Base-by-base conservation (phyloP, 2,113 vertebrate genomes). In the Diglossa brunneiventris region DNA sequence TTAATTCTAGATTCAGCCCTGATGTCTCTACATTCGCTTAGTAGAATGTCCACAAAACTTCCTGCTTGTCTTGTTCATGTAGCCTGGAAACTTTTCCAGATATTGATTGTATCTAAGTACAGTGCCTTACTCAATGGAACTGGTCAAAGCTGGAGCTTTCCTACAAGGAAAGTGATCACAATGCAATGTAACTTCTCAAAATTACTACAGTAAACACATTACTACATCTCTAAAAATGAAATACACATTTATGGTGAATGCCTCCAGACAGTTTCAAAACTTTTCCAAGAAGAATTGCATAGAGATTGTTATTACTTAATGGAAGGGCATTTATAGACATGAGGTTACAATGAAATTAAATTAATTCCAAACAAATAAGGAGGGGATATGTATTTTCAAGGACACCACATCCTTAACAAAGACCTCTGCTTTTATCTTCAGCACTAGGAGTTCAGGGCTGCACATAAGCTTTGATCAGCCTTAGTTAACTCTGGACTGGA, bases 261-360 rank as follows among this genome's bases (percentile, higher is more conserved):
- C 67, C 59, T 90, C 78, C 62, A 86, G 68, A 93, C 18, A 91
- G 37, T 89, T 96, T 95, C 72, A 0, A 91, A 96, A 93, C 46
- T 92, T 95, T 95, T 95, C 83, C 90, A 95, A 93, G 84, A 94
- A 90, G 50, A 76, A 58, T 87, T 93, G 73, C 83, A 79, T 31
- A 67, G 64, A 85, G 16, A 74, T 76, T 94, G 72, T 88, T 90
- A 87, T 91, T 96, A 96, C 63, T 84, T 92, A 93, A 94, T 84
- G 37, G 69, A 96, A 92, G 66, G 47, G 15, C 21, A 18, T 94
- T 95, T 93, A 50, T 68, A 82, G 91, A 95, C 95, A 87, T 94
- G 63, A 93, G 56, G 81, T 84, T 93, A 72, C 92, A 96, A 96
- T 89, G 89, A 96, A 96, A 94, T 94, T 46, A 92, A 95, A 95